Evolutionary conservation across 2,113 vertebrate species (phyloP).

Genomic region (Egretta garzetta): DNA sequence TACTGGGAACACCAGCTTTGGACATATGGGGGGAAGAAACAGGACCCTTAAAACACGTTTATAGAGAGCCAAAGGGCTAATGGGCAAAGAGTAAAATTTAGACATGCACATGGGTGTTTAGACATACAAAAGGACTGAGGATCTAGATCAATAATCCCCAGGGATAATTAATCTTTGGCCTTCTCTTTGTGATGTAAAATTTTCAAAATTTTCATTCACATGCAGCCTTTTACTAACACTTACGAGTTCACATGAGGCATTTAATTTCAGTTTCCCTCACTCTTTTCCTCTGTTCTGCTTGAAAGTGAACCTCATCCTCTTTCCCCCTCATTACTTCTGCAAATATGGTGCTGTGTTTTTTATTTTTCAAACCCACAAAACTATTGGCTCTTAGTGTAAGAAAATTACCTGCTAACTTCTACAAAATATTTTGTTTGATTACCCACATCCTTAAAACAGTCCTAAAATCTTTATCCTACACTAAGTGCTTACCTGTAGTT

Average conservation of each 20-base stretch:
- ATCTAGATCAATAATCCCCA: background rate
- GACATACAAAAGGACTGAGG: background rate
- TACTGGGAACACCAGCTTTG: constrained; percentile 76
- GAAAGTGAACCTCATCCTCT: background rate
- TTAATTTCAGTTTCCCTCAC: background rate
- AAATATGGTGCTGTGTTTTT: background rate
- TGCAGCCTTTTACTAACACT: background rate
- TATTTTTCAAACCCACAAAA: background rate
- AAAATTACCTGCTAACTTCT: background rate
- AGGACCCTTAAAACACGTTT: background rate
- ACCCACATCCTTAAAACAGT: background rate
- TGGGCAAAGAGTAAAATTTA: background rate
- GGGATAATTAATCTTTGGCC: background rate
- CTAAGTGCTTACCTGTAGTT: constrained; percentile 62
- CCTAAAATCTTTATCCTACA: background rate
- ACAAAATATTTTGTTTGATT: background rate
- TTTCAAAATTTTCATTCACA: background rate
- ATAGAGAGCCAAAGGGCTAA: background rate
- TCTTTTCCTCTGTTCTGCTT: background rate
- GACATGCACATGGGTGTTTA: background rate
- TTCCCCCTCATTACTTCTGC: background rate
- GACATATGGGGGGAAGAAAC: background rate
- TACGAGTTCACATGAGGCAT: background rate
- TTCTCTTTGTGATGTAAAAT: background rate
- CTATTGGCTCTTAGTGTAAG: background rate